Percentiles rank a stretch among this genome's conserved stretches.
These are phyloP conservation scores for Bombyx huttoni DNA, from an alignment of 2,888 invertebrate genomes.

Conservation along the genomic window DNA sequence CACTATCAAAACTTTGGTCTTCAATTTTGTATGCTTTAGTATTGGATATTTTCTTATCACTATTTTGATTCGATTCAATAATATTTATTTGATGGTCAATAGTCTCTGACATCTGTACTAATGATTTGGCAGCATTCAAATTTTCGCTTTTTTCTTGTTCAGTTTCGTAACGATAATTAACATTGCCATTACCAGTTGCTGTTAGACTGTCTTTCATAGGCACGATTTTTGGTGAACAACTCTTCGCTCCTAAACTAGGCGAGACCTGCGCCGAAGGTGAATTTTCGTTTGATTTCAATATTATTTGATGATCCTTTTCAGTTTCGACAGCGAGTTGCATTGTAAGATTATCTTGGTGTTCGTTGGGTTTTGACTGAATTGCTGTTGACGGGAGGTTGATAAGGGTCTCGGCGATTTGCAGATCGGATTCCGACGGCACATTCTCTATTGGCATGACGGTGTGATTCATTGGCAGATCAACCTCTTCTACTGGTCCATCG, in stretches of 20 bases:
- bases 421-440: conserved; percentile 56
- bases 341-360: conserved; percentile 18
- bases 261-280: conserved; percentile 11
- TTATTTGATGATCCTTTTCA: conserved; percentile 16
- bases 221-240: conserved; percentile 5
- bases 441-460: conserved; percentile 17
- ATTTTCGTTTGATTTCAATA: conserved; percentile 12
- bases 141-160: conserved; percentile 63
- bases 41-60: conserved; percentile 20
- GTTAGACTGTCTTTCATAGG: conserved; percentile 14
- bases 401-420: conserved; percentile 63
- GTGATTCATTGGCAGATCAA: neutral
- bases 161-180: conserved; percentile 46
- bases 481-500: neutral
- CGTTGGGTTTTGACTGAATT: conserved; percentile 22
- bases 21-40: conserved; percentile 14
- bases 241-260: conserved; percentile 7
- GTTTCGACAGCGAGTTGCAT: neutral
- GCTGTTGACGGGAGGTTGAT: conserved; percentile 58
- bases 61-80: conserved; percentile 24
- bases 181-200: conserved; percentile 23
- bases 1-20: conserved; percentile 29
- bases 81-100: conserved; percentile 48
- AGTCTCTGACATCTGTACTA: conserved; percentile 65
- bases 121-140: conserved; percentile 60